phyloP scores from a whole-genome alignment of 2,113 vertebrate genomes.

The Lanius collurio region DNA sequence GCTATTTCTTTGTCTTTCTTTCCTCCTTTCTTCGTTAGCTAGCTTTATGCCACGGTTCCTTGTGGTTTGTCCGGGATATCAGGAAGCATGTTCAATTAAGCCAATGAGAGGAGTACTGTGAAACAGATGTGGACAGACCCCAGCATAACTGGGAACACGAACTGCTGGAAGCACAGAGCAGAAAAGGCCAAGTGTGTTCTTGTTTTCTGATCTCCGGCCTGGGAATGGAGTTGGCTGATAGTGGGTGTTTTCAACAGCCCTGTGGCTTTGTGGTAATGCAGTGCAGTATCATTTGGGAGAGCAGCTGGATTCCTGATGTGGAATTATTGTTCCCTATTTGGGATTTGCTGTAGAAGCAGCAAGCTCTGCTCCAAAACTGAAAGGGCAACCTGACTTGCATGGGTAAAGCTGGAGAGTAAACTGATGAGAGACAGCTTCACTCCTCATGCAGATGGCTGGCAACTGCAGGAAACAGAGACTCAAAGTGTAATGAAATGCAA shows the following conservation, averaged over 20 bases:
- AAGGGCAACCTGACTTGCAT: neutral
- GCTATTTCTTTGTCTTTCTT: neutral
- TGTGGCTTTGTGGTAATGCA: constrained; percentile 36
- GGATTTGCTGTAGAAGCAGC: neutral
- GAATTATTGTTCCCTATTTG: neutral
- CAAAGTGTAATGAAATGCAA: neutral
- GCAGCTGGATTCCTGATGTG: constrained; percentile 49
- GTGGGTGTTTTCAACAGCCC: constrained; percentile 18
- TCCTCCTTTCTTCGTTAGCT: neutral
- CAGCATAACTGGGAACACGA: neutral
- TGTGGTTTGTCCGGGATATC: constrained; percentile 36
- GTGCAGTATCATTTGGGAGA: neutral
- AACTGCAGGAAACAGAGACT: neutral
- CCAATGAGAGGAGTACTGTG: neutral
- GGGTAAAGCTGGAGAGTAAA: neutral
- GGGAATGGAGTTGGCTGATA: constrained; percentile 12
- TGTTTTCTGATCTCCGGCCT: constrained; percentile 32
- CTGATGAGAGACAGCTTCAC: neutral
- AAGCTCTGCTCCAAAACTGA: neutral
- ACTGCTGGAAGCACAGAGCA: neutral
- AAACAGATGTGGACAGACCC: constrained; percentile 51
- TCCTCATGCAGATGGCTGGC: neutral
- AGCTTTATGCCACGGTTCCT: constrained; percentile 1
- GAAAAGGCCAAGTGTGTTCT: neutral
- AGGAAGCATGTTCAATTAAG: constrained; percentile 48